phyloP scores from a whole-genome alignment of 1,140 invertebrate genomes.

The Drosophila ironensis region DNA sequence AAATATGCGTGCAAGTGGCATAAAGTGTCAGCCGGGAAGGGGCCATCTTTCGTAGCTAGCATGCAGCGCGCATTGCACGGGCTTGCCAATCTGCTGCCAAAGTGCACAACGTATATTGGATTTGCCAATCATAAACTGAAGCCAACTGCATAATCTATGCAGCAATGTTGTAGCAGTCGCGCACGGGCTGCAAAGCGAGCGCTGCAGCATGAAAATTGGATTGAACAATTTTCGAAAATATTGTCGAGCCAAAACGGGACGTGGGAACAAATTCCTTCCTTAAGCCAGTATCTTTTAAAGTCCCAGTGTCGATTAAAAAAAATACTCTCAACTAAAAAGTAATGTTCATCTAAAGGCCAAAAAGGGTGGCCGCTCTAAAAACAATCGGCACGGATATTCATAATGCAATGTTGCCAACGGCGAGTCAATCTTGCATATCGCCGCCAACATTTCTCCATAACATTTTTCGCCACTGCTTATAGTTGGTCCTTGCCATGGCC shows the following conservation, averaged over 20 bases:
- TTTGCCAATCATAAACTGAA: slow-evolving; percentile 79
- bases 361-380: too few species aligned
- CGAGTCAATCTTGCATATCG: slow-evolving; percentile 4
- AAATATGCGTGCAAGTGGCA: slow-evolving; percentile 76
- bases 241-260: not conserved
- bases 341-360: too few species aligned
- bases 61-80: slow-evolving; percentile 5
- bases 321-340: not conserved
- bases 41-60: slow-evolving; percentile 23
- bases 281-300: too few species aligned
- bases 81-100: slow-evolving; percentile 69
- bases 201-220: slow-evolving; percentile 17
- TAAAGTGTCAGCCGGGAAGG: slow-evolving; percentile 58
- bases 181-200: slow-evolving; percentile 26
- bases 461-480: slow-evolving; percentile 17
- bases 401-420: not conserved
- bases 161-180: slow-evolving; percentile 56
- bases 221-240: slow-evolving; percentile 24
- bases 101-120: slow-evolving; percentile 76
- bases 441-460: too few species aligned
- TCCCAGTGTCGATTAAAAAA: too few species aligned
- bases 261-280: too few species aligned
- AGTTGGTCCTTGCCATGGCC: slow-evolving; percentile 18
- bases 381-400: not conserved
- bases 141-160: slow-evolving; percentile 79